These are phyloP conservation scores for Oligia strigilis DNA, from an alignment of 2,888 invertebrate species.

Conservation along the genomic window DNA sequence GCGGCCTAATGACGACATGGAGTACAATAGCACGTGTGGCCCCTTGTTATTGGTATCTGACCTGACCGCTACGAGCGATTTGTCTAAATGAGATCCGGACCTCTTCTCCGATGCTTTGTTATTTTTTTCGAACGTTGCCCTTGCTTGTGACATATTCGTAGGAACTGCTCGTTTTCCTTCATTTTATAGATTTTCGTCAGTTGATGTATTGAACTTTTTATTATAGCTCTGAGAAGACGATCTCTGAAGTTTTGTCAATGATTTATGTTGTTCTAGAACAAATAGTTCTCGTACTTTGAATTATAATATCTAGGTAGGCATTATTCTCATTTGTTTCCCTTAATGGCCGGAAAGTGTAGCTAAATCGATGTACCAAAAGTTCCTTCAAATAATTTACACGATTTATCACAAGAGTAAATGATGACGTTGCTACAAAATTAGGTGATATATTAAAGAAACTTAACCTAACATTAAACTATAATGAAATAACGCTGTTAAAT, in stretches of 20 bases:
- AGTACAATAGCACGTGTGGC: conserved; percentile 88
- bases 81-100: conserved; percentile 90
- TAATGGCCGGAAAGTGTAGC: conserved; percentile 36
- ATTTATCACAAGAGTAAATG: conserved; percentile 61
- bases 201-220: conserved; percentile 48
- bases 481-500: conserved; percentile 79
- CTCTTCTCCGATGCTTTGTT: conserved; percentile 83
- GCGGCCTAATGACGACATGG: conserved; percentile 88
- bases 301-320: conserved; percentile 20
- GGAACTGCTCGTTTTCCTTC: conserved; percentile 59
- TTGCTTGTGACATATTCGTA: conserved; percentile 69
- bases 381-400: conserved; percentile 47
- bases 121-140: conserved; percentile 78
- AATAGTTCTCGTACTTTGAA: conserved; percentile 38
- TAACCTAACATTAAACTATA: conserved; percentile 75
- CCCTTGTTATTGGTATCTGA: conserved; percentile 90
- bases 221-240: conserved; percentile 24
- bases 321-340: conserved; percentile 34
- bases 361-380: conserved; percentile 37
- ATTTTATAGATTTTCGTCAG: conserved; percentile 54
- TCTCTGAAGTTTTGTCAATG: conserved; percentile 19
- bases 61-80: conserved; percentile 90
- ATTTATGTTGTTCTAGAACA: conserved; percentile 3
- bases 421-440: conserved; percentile 59
- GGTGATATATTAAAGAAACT: conserved; percentile 68